Evolutionary conservation across 2,888 invertebrate species (phyloP), one percentile per base, ranked within the genome.

Genomic region (Andrena flavipes): DNA sequence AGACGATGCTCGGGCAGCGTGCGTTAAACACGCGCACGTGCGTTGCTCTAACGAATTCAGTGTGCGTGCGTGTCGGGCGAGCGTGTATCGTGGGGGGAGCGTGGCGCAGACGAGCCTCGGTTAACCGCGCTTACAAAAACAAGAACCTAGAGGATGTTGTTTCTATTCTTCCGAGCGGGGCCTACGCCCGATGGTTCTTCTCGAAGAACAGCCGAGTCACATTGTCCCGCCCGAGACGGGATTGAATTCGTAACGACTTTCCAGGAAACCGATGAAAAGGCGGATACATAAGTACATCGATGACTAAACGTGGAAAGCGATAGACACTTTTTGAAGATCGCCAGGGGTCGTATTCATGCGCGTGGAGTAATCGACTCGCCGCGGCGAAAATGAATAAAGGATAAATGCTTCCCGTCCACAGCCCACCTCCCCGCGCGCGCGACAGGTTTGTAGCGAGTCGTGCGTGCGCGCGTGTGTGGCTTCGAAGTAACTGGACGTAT

Each of bases 11-110:
- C 51, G 20, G 42, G 23, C 29, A 70, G 63, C 67, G 59, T 23
- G 76, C 62, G 72, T 84, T 85, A 85, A 86, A 86, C 71, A 78
- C 63, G 76, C 79, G 76, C 86, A 77, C 84, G 81, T 85, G 86
- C 79, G 74, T 13, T 10, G 23, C 54, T 56, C 54, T 79, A 81
- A 86, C 65, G 84, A 84, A 85, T 64, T 69, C 70, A 65, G 77
- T 51, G 54, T 79, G 68, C 69, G 67, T 63, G 77, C 76, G 71
- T 78, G 70, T 73, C 42, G 20, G 0, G 6, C n/a, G 35, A 35
- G 23, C 30, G 60, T 60, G 56, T 10, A 4, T 56, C 20, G 20
- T 1, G 54, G 10, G 26, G 10, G 10, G 56, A 26, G 56, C 56
- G 26, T 35, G n/a, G 62, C 60, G 48, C 8, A 49, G 65, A 68